Conservation (phyloP, 2,797 vertebrate genomes). For the Zenarchopterus dispar region DNA sequence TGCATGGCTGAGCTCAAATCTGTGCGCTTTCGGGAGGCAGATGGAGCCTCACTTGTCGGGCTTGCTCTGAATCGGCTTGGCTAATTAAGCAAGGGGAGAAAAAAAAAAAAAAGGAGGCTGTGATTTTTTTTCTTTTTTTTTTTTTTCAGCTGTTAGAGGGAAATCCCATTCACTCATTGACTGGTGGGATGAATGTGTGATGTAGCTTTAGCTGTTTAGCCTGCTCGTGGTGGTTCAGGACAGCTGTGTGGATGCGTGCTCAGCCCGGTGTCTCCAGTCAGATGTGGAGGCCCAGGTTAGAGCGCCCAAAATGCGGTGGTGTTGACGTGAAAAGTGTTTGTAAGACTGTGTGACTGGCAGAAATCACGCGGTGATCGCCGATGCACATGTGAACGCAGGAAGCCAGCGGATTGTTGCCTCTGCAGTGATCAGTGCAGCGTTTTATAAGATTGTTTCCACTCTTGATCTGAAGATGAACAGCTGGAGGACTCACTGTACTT, state of each 20-base stretch:
- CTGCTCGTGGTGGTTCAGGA: conserved; percentile 37
- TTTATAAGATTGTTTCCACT: background rate
- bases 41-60: conserved; percentile 42
- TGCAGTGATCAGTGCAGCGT: conserved; percentile 1
- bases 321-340: conserved; percentile 30
- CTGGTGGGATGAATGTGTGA: conserved; percentile 27
- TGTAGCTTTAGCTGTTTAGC: conserved; percentile 45
- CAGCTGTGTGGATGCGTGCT: conserved; percentile 23
- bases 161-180: conserved; percentile 13
- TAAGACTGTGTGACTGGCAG: conserved; percentile 17
- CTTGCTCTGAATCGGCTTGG: conserved; percentile 46
- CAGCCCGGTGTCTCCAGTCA: conserved; percentile 60
- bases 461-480: conserved; percentile 15
- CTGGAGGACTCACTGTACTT: background rate
- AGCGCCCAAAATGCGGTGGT: conserved; percentile 56
- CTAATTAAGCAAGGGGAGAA: conserved; percentile 27
- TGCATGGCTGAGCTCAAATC: conserved; percentile 23
- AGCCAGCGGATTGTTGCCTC: background rate
- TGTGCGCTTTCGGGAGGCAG: conserved; percentile 28
- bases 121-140: conserved; percentile 6
- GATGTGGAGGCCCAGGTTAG: conserved; percentile 72
- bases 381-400: conserved; percentile 20
- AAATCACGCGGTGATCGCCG: conserved; percentile 10
- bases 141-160: conserved; percentile 13
- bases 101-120: background rate